Conservation (phyloP, 2,113 vertebrate genomes). For the Pteronura brasiliensis region DNA sequence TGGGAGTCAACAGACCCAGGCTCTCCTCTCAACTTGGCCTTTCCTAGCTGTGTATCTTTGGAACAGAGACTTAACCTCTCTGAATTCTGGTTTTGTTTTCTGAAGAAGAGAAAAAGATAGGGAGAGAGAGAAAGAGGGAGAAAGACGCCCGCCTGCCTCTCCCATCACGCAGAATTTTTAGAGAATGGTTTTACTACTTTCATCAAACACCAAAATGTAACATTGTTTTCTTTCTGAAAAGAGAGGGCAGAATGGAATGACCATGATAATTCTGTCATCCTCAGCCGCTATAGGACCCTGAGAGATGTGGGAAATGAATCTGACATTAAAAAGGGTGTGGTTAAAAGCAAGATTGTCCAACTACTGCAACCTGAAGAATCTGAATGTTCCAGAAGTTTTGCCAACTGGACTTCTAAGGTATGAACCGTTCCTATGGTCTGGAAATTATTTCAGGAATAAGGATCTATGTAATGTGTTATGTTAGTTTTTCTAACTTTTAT, state of each 20-base stretch:
- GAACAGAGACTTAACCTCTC: background rate
- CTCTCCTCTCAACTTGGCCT: background rate
- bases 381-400: slow-evolving; percentile 18
- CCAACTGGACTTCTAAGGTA: slow-evolving; percentile 64
- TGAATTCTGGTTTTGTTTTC: background rate
- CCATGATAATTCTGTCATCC: background rate
- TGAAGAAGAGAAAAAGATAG: background rate
- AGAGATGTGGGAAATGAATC: slow-evolving; percentile 77
- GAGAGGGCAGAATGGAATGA: background rate
- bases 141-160: background rate
- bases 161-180: background rate
- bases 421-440: background rate
- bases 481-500: background rate
- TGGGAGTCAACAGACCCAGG: background rate
- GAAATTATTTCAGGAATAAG: background rate
- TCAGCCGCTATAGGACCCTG: slow-evolving; percentile 79
- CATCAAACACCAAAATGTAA: background rate
- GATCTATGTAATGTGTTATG: background rate
- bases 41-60: background rate
- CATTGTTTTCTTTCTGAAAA: background rate
- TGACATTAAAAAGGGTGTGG: background rate
- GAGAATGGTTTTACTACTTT: background rate
- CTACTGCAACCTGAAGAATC: background rate
- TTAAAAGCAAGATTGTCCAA: accelerated
- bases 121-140: background rate